A percentile compares a stretch with the other conserved stretches of the same genome.
Evolutionary conservation across 2,888 invertebrate species (phyloP).

Genomic region (Rutpela maculata): DNA sequence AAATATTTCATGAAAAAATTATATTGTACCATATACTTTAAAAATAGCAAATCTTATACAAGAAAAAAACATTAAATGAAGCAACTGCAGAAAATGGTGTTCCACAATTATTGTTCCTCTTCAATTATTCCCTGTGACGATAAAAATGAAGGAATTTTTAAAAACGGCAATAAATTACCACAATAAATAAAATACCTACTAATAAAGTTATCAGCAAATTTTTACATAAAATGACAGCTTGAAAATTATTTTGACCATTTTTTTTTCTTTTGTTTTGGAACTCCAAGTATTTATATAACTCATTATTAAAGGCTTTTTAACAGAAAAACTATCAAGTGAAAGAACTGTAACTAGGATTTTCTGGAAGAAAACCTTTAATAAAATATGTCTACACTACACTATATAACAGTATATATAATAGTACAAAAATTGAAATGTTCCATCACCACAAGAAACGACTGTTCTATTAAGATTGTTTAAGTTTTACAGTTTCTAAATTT

Average conservation of each 20-base stretch:
- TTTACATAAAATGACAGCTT: background rate
- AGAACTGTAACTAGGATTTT: background rate
- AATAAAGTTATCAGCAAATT: background rate
- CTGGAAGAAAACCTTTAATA: background rate
- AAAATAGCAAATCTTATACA: too few species aligned
- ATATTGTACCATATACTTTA: too few species aligned
- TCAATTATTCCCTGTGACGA: too few species aligned
- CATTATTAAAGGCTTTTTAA: background rate
- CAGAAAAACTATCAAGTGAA: background rate
- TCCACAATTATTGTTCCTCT: too few species aligned
- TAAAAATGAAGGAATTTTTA: too few species aligned
- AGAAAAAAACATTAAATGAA: too few species aligned
- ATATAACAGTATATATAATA: conserved; percentile 11
- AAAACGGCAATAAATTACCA: background rate
- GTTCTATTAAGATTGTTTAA: conserved; percentile 5
- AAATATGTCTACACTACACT: conserved; percentile 26
- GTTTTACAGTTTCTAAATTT: conserved; percentile 7
- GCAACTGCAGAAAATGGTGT: too few species aligned
- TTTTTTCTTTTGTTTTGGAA: conserved; percentile 22
- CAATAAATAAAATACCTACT: background rate
- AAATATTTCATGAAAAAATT: background rate
- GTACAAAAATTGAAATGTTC: conserved; percentile 19
- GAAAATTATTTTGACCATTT: background rate
- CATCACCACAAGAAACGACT: conserved; percentile 21
- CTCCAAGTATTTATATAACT: background rate